phyloP scores from a whole-genome alignment of 2,113 vertebrate species.

The Crotalus viridis region DNA sequence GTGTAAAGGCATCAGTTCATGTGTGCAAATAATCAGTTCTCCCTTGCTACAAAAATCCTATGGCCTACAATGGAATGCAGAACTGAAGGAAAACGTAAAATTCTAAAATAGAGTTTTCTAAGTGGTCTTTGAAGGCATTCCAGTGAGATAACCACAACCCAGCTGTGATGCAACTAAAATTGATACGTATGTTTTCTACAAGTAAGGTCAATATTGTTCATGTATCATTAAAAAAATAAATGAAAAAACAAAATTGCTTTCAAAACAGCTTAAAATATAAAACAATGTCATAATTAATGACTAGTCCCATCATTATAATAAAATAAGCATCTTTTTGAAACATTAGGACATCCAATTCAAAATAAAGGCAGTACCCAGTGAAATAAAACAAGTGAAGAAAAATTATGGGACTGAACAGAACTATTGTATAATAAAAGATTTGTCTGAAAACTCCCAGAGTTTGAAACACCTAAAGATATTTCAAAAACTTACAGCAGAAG shows the following conservation, averaged over 20 bases:
- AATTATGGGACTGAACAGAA: background rate
- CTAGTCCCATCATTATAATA: background rate
- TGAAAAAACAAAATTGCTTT: background rate
- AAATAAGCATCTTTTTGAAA: background rate
- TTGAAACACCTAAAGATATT: slow-evolving; percentile 51
- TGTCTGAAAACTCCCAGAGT: slow-evolving; percentile 13
- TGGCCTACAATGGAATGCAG: background rate
- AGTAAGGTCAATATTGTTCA: background rate
- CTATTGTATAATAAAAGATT: background rate
- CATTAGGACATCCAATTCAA: background rate
- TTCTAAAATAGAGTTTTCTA: background rate
- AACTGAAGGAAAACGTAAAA: background rate
- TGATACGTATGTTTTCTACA: background rate
- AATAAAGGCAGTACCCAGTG: background rate
- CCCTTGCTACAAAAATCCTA: background rate
- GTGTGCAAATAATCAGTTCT: background rate
- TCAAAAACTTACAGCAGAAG: slow-evolving; percentile 47
- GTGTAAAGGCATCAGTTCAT: background rate
- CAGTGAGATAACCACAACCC: background rate
- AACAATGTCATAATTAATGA: background rate
- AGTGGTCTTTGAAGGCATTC: background rate
- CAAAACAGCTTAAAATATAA: background rate
- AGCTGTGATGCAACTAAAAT: background rate
- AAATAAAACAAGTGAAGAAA: background rate
- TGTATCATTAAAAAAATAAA: background rate